Evolutionary conservation across 1,140 invertebrate genomes (phyloP), one percentile per base, ranked within the genome.

Genomic region (Acromyrmex echinatior): DNA sequence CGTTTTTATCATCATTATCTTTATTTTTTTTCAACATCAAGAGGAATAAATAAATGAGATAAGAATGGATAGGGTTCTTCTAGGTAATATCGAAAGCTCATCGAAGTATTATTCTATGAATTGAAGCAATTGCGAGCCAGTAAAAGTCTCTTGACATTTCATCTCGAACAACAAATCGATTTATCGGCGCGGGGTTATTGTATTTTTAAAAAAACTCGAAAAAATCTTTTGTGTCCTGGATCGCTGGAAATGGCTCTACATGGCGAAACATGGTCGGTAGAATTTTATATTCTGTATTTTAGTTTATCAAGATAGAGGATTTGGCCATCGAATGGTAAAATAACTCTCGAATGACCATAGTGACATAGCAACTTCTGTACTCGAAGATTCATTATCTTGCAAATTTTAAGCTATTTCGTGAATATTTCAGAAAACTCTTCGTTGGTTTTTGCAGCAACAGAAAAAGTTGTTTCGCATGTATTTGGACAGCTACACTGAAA

Each of bases 231-330:
- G 39, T 51, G 14, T 76, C 49, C 25, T 14, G 56, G 25, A 51
- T 62, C 56, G 7, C 39, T 3, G 21, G 70, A 9, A 74, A 76
- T 35, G 3, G 25, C 31, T 5, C 14, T 62, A 45, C 39, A 18
- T 21, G 80, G 25, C 53, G 25, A 60, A 66, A 82, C 53, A 28
- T 58, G 21, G 35, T 39, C 14, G 66, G 16, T n/a, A 28, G 35
- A 82, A 76, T 84, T 74, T 62, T 84, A 84, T 45, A 84, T 84
- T 76, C 25, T 84, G 18, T 62, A 76, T 76, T 45, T 45, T 62
- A 68, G 56, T 84, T 63, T 70, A 45, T 77, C 35, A 71, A 16
- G 53, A 39, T n/a, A 51, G 45, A 16, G 28, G 28, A 60, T 60
- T 25, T 39, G 56, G 45, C 6, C 39, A 39, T 68, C 39, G 80